Conservation (phyloP, 2,113 vertebrate species). For the Cyprinodon variegatus region DNA sequence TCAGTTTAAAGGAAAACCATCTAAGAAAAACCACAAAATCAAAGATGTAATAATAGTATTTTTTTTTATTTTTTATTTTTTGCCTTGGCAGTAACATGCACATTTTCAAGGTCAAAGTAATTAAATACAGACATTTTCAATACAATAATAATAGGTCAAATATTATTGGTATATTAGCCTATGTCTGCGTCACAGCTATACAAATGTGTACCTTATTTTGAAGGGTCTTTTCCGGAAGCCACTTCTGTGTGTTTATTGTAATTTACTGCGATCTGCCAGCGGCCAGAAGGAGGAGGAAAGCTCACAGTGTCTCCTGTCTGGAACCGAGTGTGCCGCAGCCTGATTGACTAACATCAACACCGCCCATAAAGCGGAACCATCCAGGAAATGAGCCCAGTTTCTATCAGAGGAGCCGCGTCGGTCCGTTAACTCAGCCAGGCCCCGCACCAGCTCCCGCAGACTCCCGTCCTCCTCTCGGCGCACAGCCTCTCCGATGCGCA, state of each 20-base stretch:
- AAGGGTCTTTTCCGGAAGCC: slow-evolving; percentile 9
- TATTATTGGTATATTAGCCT: no score
- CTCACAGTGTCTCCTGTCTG: slow-evolving; percentile 49
- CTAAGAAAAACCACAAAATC: no score
- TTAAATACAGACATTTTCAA: background rate
- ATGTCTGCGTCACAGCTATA: no score
- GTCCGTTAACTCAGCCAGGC: slow-evolving; percentile 26
- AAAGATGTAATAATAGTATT: background rate
- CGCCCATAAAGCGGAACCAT: slow-evolving; percentile 73
- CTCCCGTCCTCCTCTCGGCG: background rate
- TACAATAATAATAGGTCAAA: background rate
- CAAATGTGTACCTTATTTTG: slow-evolving; percentile 25
- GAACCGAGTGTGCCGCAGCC: slow-evolving; percentile 36
- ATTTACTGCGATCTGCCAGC: slow-evolving; percentile 18
- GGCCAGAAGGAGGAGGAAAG: slow-evolving; percentile 68
- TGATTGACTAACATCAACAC: slow-evolving; percentile 76
- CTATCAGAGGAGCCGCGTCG: slow-evolving; percentile 35
- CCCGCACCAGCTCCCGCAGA: background rate
- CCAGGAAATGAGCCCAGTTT: slow-evolving; percentile 73
- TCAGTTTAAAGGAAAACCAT: background rate
- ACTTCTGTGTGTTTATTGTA: rapidly evolving
- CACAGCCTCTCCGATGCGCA: slow-evolving; percentile 15
- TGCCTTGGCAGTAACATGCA: no score
- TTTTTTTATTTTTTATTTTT: no score
- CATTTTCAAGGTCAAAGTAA: no score